Base-by-base conservation (phyloP, 2,888 invertebrate species). In the Hirtodrosophila alboralis region DNA sequence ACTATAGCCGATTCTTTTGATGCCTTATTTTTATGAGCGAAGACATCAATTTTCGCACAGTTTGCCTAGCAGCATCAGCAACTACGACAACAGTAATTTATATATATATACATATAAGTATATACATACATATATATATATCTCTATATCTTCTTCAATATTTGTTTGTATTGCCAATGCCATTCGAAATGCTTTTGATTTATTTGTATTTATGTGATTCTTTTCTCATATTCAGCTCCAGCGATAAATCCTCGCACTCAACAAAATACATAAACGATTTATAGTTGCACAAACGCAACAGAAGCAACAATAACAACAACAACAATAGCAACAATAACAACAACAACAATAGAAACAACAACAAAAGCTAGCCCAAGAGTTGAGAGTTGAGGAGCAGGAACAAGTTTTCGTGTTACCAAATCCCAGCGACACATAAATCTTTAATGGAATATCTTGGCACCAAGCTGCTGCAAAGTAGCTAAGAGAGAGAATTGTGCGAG, bases 191-290 rank as follows among this genome's bases (percentile, higher is more conserved):
- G 66, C 84, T 69, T 86, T 86, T 79, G 79, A 79, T 79, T 79
- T 79, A 79, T 79, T 79, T 79, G 86, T 79, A 75, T 85, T 79
- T 85, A 75, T 79, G 79, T 69, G 86, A 86, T 75, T 86, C 80
- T 56, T 65, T 79, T 75, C 72, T 65, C 78, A 79, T 85, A 79
- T 71, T 58, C 84, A 68, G 65, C 76, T 83, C 48, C 61, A 57
- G 76, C 86, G 65, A 79, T 86, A 79, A 79, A 79, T 79, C 69
- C 78, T 79, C 76, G 78, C 84, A 79, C 84, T 79, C 86, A 79
- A 85, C 78, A 85, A 83, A 85, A 85, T 83, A 84, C 80, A 86
- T 79, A 84, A 79, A 84, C 79, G 84, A 86, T 86, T 79, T 86
- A 79, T 79, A 85, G 78, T 79, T 75, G 79, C 79, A 78, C 78